phyloP scores from a whole-genome alignment of 2,797 vertebrate genomes.

The Syndactyla subalaris region DNA sequence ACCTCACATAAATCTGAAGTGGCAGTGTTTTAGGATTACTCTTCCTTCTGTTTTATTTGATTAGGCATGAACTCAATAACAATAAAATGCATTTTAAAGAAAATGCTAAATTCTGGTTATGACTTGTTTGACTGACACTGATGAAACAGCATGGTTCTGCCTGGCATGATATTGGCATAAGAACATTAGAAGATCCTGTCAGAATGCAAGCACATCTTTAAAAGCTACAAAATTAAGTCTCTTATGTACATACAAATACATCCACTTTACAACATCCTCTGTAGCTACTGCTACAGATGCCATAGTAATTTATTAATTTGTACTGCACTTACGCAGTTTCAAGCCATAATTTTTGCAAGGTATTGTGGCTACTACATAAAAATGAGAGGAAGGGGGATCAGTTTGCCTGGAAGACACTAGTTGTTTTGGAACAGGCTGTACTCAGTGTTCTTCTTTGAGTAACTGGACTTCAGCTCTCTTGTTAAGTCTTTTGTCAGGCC shows the following conservation, averaged over 20 bases:
- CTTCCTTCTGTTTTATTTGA: neutral
- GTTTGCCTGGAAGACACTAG: neutral
- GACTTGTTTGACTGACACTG: neutral
- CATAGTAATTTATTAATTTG: neutral
- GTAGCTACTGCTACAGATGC: neutral
- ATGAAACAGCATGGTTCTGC: neutral
- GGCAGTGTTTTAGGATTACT: neutral
- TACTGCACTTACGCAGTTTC: neutral
- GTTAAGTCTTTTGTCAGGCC: neutral
- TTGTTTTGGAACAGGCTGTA: slow-evolving; percentile 15
- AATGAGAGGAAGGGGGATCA: neutral
- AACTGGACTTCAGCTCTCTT: slow-evolving; percentile 4
- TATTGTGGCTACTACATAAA: neutral
- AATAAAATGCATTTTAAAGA: neutral
- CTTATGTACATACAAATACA: neutral
- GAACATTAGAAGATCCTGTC: neutral
- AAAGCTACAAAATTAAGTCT: neutral
- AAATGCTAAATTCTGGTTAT: neutral
- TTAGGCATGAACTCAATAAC: neutral
- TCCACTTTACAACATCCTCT: neutral
- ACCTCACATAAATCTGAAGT: neutral
- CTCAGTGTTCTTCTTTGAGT: neutral
- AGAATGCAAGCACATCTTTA: neutral
- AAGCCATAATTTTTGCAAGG: neutral
- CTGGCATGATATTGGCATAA: neutral